Conservation (phyloP, 37 sponge, comb jelly and placozoan genomes). For the Theonella swinhoei region DNA sequence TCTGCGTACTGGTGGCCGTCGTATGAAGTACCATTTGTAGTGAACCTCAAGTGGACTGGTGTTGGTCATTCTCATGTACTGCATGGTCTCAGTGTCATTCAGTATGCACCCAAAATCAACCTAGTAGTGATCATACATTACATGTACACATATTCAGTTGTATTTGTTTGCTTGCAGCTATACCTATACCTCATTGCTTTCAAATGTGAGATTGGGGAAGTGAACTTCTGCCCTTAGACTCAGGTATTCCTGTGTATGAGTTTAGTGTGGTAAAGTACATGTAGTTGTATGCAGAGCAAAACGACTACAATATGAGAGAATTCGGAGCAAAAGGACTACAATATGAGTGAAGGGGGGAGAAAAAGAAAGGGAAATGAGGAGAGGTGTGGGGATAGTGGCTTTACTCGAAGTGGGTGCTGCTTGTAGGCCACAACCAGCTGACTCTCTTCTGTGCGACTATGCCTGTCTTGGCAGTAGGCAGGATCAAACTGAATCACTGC, state of each 20-base stretch:
- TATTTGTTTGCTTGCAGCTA: background rate
- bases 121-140: slow-evolving; percentile 1
- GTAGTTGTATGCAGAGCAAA: too few relatives aligned
- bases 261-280: too few relatives aligned
- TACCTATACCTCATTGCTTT: slow-evolving; percentile 27
- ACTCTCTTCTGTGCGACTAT: slow-evolving; percentile 53
- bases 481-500: slow-evolving; percentile 84
- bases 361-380: too few relatives aligned
- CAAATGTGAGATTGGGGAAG: slow-evolving; percentile 94
- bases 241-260: slow-evolving; percentile 81
- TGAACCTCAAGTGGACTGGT: slow-evolving; percentile 81
- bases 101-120: slow-evolving; percentile 96
- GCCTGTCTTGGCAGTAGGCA: slow-evolving; percentile 73
- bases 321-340: background rate
- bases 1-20: slow-evolving; percentile 58
- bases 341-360: too few relatives aligned
- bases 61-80: slow-evolving; percentile 81
- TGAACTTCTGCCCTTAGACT: slow-evolving; percentile 77
- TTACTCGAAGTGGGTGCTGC: slow-evolving; percentile 89
- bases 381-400: background rate
- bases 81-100: slow-evolving; percentile 91
- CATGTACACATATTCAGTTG: background rate
- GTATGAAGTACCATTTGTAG: slow-evolving; percentile 90
- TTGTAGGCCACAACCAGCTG: slow-evolving; percentile 78
- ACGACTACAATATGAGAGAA: background rate